Evolutionary conservation across 2,888 invertebrate genomes (phyloP), one percentile per base, ranked within the genome.

Genomic region (Meiosimyza decipiens): DNA sequence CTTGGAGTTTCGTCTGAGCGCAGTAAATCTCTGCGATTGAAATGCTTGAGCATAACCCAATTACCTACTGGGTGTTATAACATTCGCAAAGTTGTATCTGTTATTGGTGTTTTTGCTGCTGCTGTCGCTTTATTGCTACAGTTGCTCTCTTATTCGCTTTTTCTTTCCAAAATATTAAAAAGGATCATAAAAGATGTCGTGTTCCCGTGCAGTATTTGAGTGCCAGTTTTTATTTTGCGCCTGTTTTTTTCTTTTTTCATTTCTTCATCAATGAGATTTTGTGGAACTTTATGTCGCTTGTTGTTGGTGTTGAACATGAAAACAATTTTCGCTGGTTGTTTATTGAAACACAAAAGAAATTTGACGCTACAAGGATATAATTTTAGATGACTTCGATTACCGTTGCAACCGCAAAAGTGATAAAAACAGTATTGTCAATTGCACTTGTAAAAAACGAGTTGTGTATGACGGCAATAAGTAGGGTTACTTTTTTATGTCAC

Each of bases 261-360:
- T 15, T 57, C 28, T 28, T 13, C 18, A 22, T 28, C 57, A 57
- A 22, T 57, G 47, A 16, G 63, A 63, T 16, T 49, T n/a, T 49
- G 13, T 6, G 9, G 2, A 18, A 16, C 6, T 47, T 22, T 4
- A 40, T 13, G 9, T n/a, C 16, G 33, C 40, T 13, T 3, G 40
- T 49, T 9, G 12, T 47, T 16, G 49, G 63, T 62, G 62, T 47
- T 47, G 63, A 63, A 63, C 63, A 63, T 63, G 47, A 63, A n/a
- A 49, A 63, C 49, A 63, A 16, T 63, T 63, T 16, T n/a, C 49
- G 18, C 6, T 47, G 49, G 47, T 63, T 63, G 63, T 63, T 63
- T 63, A 63, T 63, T 63, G 63, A 49, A 33, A 63, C 49, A 63
- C 16, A 63, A 63, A 47, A 63, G 63, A 63, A 47, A 63, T 63